These are phyloP conservation scores for Chionis minor DNA, from an alignment of 2,113 vertebrate species.

Conservation along the genomic window DNA sequence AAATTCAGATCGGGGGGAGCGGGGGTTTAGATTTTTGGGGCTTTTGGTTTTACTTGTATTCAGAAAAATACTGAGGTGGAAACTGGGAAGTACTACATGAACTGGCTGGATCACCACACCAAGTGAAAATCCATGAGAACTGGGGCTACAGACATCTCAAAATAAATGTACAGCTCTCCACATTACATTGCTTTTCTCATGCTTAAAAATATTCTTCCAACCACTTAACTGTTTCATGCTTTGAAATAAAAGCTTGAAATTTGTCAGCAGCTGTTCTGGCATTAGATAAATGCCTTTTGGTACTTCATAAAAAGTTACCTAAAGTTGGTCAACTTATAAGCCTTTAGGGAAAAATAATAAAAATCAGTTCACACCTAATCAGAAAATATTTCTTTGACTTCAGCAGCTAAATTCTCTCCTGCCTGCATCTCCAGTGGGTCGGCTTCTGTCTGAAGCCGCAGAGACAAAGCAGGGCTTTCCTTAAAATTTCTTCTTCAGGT, in stretches of 20 bases:
- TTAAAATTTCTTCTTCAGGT: not conserved
- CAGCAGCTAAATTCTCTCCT: constrained; percentile 32
- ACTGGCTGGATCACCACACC: not conserved
- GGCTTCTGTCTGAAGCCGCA: not conserved
- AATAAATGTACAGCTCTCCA: constrained; percentile 17
- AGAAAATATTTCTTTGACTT: constrained; percentile 56
- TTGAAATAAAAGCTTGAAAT: constrained; percentile 59
- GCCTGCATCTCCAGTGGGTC: not conserved
- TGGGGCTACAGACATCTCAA: not conserved
- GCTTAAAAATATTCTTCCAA: constrained; percentile 33
- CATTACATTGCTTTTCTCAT: not conserved
- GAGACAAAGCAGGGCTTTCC: not conserved
- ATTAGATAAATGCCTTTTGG: constrained; percentile 42
- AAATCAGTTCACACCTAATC: constrained; percentile 62
- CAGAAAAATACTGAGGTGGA: not conserved
- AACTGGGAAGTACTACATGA: not conserved
- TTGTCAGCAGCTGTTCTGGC: constrained; percentile 58
- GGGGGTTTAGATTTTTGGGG: not conserved
- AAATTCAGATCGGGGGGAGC: not conserved
- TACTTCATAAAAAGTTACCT: constrained; percentile 60
- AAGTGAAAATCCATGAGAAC: not conserved
- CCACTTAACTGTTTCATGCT: constrained; percentile 31
- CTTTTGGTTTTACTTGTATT: not conserved
- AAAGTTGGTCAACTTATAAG: constrained; percentile 48
- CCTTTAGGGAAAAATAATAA: constrained; percentile 48